Conservation (phyloP, 2,797 vertebrate species). For the Knipowitschia caucasica region DNA sequence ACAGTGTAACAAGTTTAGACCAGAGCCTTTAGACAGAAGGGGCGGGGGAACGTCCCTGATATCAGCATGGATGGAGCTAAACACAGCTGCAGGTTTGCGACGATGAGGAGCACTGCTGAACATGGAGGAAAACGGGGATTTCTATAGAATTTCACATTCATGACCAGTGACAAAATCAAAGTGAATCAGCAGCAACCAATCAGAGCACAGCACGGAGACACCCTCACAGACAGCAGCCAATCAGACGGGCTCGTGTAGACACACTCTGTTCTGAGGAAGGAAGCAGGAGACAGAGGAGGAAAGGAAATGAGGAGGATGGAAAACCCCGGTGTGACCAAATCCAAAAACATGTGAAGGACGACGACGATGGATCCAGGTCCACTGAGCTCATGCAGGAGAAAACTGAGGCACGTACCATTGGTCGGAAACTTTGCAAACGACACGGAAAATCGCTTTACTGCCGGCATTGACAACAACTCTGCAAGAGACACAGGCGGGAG, state of each 20-base stretch:
- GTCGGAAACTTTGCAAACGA: slow-evolving; percentile 99
- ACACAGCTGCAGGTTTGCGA: too few relatives aligned
- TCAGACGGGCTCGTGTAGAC: neutral
- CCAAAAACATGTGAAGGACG: slow-evolving; percentile 30
- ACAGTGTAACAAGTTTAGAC: too few relatives aligned
- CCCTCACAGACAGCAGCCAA: neutral
- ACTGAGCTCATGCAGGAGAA: slow-evolving; percentile 82
- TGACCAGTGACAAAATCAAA: neutral
- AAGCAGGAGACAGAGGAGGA: neutral
- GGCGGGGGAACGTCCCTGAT: too few relatives aligned
- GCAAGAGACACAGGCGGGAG: slow-evolving; percentile 92
- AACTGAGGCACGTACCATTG: slow-evolving; percentile 98
- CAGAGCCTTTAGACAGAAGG: too few relatives aligned
- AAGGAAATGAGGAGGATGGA: slow-evolving; percentile 13
- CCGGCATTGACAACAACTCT: slow-evolving; percentile 99
- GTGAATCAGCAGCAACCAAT: neutral
- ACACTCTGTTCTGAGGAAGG: neutral
- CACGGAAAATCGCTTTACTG: slow-evolving; percentile 99
- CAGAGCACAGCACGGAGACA: neutral
- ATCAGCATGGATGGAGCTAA: too few relatives aligned
- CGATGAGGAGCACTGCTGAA: too few relatives aligned
- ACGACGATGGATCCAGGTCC: too few relatives aligned
- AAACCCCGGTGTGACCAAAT: slow-evolving; percentile 26
- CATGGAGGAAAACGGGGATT: too few relatives aligned
- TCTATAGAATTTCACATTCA: too few relatives aligned